Base-by-base conservation (phyloP, 2,797 vertebrate species). In the Mormyrus proboscirostris region DNA sequence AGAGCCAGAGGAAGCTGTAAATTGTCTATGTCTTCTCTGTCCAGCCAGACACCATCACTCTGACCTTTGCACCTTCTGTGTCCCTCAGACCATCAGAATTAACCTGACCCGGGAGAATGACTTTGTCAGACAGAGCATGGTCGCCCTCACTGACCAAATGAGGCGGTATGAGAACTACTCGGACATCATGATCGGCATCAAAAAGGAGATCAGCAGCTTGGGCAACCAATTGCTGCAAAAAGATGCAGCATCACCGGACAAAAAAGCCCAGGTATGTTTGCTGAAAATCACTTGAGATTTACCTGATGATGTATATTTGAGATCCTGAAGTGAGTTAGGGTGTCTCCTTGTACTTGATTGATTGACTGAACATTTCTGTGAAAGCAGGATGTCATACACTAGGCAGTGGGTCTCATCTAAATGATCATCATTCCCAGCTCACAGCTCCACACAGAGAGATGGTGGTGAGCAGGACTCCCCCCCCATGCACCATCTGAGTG, bases 211-310 rank as follows among this genome's bases (percentile, higher is more conserved):
- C 92, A 97, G 97, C 92, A 97, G 95, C 90, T 95, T 99, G 92
- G 97, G 97, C 87, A 96, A 97, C 76, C 98, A 99, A 95, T 95
- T 99, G 91, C 95, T 99, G 25, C 98, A 99, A 95, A 99, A 97
- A 90, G 98, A 98, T 4, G 6, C 57, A 0, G 94, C 96, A 2
- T n/a, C 49, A 0, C 92, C 95, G 0, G 96, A 96, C 10, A 96
- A 90, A 94, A 98, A 96, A 93, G 95, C 94, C 1, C 98, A 99
- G 97, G 98, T 99, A 90, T 2, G 50, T 59, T 12, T 57, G 47
- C 29, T 87, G 50, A 87, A 87, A 53, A 7, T 55, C 47, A 2
- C 33, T 55, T 19, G 6, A 87, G 25, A 16, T 47, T 51, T 51
- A 53, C 47, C 22, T 51, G n/a, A 53, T 53, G 83, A 85, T 73